Conservation (phyloP, 2,888 invertebrate species). For the Antheraea assamensis region DNA sequence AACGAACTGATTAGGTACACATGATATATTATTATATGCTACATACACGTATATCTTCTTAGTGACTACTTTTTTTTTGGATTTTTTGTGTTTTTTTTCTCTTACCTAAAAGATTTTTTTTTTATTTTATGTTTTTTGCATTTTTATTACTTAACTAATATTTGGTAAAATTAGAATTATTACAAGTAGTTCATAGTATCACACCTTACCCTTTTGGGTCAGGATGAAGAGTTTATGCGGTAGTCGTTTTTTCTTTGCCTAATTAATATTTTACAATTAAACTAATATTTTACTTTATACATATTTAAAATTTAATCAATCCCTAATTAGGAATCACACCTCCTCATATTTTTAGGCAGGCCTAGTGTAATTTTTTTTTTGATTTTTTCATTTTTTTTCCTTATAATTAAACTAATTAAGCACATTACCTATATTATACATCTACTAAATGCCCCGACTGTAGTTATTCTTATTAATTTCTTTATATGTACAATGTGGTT, state of each 20-base stretch:
- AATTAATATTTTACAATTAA: not conserved
- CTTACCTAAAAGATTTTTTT: not conserved
- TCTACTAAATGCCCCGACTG: not conserved
- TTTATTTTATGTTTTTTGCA: not conserved
- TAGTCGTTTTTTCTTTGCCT: not conserved
- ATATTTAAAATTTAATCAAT: not conserved
- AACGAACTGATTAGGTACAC: not conserved
- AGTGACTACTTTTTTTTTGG: not conserved
- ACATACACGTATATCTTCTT: constrained; percentile 13
- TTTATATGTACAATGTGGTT: not conserved
- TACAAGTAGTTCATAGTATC: not conserved
- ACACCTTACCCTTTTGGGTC: not conserved
- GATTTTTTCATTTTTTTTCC: not conserved
- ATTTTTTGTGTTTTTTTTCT: not conserved
- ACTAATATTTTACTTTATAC: not conserved
- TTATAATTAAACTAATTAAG: not conserved
- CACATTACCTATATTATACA: not conserved
- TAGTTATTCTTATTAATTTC: not conserved
- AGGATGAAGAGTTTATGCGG: not conserved
- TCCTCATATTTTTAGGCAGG: not conserved
- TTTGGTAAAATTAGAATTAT: not conserved
- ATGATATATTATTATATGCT: constrained; percentile 12
- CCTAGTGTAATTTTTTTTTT: not conserved
- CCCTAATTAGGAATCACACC: not conserved
- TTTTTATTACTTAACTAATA: too few species aligned